Evolutionary conservation across 23 tunicate genomes (phyloP), one percentile per base, ranked within the genome.

Genomic region (Trididemnum miniatum): DNA sequence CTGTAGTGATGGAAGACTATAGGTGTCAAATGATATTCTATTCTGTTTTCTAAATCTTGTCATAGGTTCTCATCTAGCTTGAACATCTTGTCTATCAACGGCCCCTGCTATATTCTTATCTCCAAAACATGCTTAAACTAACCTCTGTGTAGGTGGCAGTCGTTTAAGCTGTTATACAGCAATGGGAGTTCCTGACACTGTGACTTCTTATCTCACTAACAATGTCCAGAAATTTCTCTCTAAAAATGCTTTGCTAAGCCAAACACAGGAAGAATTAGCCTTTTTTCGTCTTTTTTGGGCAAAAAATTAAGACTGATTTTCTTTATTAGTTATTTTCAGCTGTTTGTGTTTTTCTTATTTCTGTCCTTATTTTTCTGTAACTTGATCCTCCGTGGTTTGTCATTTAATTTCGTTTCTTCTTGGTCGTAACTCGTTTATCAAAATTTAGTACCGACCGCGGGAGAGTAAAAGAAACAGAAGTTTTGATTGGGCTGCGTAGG

Each of bases 341-440:
- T 73, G 79, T 73, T 37, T 73, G 38, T 73, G 30, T 20, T 73
- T 20, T n/a, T 38, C 29, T 20, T 7, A 15, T 20, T 28, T 24
- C 26, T 73, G 57, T 73, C 79, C 59, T 39, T 38, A 38, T 40
- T 73, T 37, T 40, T 73, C 59, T 73, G 79, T 37, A 73, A 73
- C 59, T 25, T 5, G 59, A 73, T 5, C 22, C 59, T 39, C 18
- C 1, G 7, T 24, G 7, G 59, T 73, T 73, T 37, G 59, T 73
- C 59, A 37, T 37, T 73, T 38, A 23, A 3, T 73, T 73, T 37
- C 12, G 5, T 39, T 23, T 38, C 57, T 39, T 15, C 38, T 23
- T 39, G 26, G 30, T 33, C 75, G 39, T 69, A 12, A 2, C 12
- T 73, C 57, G 31, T 73, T 73, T 37, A 39, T 73, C 79, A 73